phyloP scores from a whole-genome alignment of 2,797 vertebrate genomes.

The Bovichtus variegatus region DNA sequence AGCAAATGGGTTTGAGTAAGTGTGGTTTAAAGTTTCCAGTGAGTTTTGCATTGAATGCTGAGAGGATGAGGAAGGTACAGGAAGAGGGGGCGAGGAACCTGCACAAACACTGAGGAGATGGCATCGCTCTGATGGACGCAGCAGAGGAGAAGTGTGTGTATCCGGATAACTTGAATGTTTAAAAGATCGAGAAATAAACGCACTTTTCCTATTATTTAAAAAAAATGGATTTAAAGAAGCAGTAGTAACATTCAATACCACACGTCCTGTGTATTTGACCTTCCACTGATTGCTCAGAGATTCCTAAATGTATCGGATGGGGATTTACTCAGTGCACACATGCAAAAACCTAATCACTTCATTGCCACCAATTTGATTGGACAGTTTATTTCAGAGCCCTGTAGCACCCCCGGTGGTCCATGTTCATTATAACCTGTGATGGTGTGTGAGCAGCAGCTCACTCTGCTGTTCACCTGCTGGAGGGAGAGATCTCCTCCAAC shows the following conservation, averaged over 20 bases:
- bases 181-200: neutral
- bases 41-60: neutral
- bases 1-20: neutral
- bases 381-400: neutral
- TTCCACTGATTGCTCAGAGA: neutral
- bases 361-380: conserved; percentile 14
- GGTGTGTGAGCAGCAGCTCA: conserved; percentile 28
- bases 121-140: neutral
- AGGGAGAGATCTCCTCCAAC: conserved; percentile 23
- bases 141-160: neutral
- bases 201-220: neutral
- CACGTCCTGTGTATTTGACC: neutral
- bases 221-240: neutral
- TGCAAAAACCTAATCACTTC: neutral
- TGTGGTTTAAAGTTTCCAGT: neutral
- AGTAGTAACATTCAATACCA: no score
- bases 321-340: neutral
- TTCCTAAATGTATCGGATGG: neutral
- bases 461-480: conserved; percentile 43
- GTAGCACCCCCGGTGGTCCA: conserved; percentile 42
- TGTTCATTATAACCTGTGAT: neutral
- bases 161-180: neutral
- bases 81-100: conserved; percentile 11
- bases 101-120: conserved; percentile 6
- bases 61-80: neutral